Evolutionary conservation across 2,888 invertebrate genomes (phyloP), one percentile per base, ranked within the genome.

Genomic region (Tipula confusa): DNA sequence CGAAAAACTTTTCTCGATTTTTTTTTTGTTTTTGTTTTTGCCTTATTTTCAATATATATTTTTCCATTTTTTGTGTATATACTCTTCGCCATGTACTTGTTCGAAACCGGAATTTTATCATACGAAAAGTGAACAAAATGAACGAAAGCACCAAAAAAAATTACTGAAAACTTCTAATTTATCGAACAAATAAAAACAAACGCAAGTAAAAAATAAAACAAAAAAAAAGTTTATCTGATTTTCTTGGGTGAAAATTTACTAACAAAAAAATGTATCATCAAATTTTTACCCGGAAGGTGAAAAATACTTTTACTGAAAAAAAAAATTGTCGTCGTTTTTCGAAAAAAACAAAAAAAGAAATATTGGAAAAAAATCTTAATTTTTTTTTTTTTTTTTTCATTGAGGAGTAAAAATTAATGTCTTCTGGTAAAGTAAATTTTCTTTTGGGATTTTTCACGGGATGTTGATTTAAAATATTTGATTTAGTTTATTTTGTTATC

Each of bases 131-230:
- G 64, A 64, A 64, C 18, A 64, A 64, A 48, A 48, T 9, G 48
- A 48, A 18, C 48, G 1, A 48, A 48, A 18, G 24, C 6, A 33
- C 6, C 6, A 24, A 7, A 24, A 64, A 64, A 64, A 64, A 64
- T 64, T 64, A 64, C 64, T 64, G 64, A 64, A 64, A 64, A 64
- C 64, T 64, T 64, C 64, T 64, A 64, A 64, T 64, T 64, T 64
- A 64, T 64, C 64, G 64, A 64, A 64, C 64, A 64, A 64, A 64
- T 64, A 64, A 64, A 64, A 64, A 64, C 64, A 64, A 64, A 64
- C 24, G 24, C n/a, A n/a, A n/a, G n/a, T n/a, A n/a, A n/a, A n/a
- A n/a, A n/a, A n/a, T n/a, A n/a, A 24, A 64, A 64, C 7, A 38
- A 24, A 64, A 64, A 7, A 24, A 64, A 64, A 64, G 24, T 24